Conservation (phyloP, 2,113 vertebrate species). For the Mastomys coucha region DNA sequence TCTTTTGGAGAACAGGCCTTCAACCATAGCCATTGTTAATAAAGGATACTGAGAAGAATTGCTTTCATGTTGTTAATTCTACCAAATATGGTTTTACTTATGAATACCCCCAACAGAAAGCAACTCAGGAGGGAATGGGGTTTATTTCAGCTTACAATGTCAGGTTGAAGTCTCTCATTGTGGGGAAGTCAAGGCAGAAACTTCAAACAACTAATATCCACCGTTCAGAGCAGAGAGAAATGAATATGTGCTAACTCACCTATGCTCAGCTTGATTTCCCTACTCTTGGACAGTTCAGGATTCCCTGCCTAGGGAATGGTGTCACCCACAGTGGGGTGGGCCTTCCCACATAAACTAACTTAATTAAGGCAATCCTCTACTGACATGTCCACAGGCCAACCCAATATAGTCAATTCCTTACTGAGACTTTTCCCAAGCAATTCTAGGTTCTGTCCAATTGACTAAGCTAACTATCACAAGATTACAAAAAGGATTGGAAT, state of each 20-base stretch:
- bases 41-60: neutral
- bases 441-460: neutral
- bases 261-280: neutral
- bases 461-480: neutral
- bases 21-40: neutral
- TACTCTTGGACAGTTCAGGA: neutral
- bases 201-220: neutral
- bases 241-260: neutral
- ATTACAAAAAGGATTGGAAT: neutral
- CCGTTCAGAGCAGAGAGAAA: neutral
- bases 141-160: neutral
- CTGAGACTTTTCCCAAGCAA: neutral
- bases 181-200: neutral
- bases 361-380: neutral
- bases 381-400: neutral
- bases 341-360: neutral
- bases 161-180: neutral
- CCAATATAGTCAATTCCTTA: neutral
- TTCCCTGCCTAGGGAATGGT: neutral
- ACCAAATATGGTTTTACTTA: neutral
- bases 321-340: neutral
- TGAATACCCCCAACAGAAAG: neutral
- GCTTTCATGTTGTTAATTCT: neutral
- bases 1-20: neutral
- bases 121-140: neutral